Conservation (phyloP, 2,113 vertebrate genomes). For the Ciconia boyciana region DNA sequence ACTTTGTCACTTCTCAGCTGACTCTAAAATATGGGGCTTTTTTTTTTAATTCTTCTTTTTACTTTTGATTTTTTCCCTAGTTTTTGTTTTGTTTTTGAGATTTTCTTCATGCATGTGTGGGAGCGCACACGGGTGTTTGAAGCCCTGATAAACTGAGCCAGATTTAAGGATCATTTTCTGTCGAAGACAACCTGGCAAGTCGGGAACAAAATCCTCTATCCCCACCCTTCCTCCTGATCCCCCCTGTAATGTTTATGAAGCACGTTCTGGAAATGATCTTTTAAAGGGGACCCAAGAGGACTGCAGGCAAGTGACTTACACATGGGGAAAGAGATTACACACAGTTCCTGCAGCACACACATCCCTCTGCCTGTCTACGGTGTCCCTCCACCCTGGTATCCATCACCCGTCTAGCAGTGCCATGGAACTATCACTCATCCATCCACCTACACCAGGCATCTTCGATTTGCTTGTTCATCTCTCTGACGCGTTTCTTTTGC, state of each 20-base stretch:
- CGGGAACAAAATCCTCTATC: background rate
- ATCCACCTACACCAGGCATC: background rate
- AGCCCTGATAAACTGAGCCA: background rate
- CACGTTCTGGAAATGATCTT: background rate
- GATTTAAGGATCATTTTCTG: constrained; percentile 26
- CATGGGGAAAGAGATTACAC: background rate
- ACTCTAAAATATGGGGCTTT: constrained; percentile 60
- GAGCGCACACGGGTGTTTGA: background rate
- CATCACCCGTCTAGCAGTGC: background rate
- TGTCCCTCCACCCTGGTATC: background rate
- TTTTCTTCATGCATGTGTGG: background rate
- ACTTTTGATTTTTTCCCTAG: background rate
- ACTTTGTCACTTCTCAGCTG: constrained; percentile 75
- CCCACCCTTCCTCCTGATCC: background rate
- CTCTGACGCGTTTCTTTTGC: background rate
- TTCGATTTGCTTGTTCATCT: background rate
- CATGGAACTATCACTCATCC: background rate
- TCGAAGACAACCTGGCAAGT: background rate
- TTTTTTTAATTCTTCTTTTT: background rate
- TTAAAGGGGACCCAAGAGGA: background rate
- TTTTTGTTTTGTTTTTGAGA: constrained; percentile 16
- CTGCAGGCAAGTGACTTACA: background rate
- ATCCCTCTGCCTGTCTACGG: background rate
- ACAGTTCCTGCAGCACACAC: accelerated
- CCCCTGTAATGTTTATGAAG: background rate